These are phyloP conservation scores for Eueides isabella DNA, from an alignment of 1,140 invertebrate species.

Conservation along the genomic window DNA sequence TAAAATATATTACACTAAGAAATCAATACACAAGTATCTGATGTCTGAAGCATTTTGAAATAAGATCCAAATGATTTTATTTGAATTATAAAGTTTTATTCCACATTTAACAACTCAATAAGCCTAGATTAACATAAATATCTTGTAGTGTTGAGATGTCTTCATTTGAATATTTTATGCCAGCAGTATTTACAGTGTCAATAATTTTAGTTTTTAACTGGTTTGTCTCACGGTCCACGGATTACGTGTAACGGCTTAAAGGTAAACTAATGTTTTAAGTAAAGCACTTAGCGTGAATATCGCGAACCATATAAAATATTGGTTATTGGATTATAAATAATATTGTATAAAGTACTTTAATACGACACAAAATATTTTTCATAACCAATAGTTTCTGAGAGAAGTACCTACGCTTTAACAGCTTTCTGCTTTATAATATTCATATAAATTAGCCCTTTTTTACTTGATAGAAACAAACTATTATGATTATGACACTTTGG, in stretches of 20 bases:
- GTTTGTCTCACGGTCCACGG: not conserved
- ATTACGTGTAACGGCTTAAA: not conserved
- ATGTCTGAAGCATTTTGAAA: not conserved
- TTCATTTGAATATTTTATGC: slow-evolving; percentile 10
- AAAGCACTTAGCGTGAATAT: not conserved
- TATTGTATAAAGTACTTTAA: no score
- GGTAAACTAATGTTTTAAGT: not conserved
- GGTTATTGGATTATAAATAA: no score
- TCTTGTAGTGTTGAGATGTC: not conserved
- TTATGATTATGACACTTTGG: no score
- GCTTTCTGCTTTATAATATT: no score
- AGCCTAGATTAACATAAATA: slow-evolving; percentile 5
- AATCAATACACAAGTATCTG: not conserved
- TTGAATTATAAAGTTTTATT: not conserved
- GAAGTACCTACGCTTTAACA: no score
- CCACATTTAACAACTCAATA: not conserved
- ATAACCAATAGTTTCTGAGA: no score
- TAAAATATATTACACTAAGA: no score
- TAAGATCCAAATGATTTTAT: slow-evolving; percentile 1
- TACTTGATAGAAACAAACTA: no score
- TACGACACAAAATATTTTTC: no score
- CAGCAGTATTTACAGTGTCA: slow-evolving; percentile 1
- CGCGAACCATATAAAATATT: not conserved
- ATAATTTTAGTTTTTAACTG: slow-evolving; percentile 7
- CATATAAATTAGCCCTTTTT: no score